These are phyloP conservation scores for Sarcophaga carnaria DNA, from an alignment of 2,888 invertebrate species.

Conservation along the genomic window DNA sequence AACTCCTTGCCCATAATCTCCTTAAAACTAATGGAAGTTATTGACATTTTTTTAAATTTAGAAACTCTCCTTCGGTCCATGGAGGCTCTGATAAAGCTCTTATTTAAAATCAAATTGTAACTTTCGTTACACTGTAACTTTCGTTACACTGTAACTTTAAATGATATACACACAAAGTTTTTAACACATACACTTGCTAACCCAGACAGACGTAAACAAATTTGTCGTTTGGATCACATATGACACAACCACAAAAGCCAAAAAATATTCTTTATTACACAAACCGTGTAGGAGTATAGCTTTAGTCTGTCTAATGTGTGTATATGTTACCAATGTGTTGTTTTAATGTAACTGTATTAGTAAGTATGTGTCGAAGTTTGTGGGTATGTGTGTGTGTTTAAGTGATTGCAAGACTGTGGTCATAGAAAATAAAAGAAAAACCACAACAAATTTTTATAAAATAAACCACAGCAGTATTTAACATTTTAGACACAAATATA, in stretches of 20 bases:
- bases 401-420: constrained; percentile 39
- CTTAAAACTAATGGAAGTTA: no score
- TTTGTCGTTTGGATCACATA: constrained; percentile 1
- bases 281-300: background rate
- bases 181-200: background rate
- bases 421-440: constrained; percentile 18
- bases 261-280: constrained; percentile 29
- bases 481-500: constrained; percentile 20
- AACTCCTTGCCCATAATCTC: no score
- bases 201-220: background rate
- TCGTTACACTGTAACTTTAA: no score
- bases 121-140: no score
- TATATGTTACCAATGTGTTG: background rate
- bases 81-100: no score
- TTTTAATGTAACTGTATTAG: background rate
- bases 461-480: constrained; percentile 48
- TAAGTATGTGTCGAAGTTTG: background rate
- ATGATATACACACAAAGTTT: background rate
- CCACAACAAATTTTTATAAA: constrained; percentile 30
- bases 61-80: no score
- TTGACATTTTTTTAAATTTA: no score
- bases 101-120: no score
- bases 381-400: background rate
- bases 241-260: constrained; percentile 46
- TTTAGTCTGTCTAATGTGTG: background rate